Percentiles rank a stretch among this genome's conserved stretches.
Evolutionary conservation across 64 coral and sea anemone species (phyloP).

Genomic region (Dendrophyllia cribrosa): DNA sequence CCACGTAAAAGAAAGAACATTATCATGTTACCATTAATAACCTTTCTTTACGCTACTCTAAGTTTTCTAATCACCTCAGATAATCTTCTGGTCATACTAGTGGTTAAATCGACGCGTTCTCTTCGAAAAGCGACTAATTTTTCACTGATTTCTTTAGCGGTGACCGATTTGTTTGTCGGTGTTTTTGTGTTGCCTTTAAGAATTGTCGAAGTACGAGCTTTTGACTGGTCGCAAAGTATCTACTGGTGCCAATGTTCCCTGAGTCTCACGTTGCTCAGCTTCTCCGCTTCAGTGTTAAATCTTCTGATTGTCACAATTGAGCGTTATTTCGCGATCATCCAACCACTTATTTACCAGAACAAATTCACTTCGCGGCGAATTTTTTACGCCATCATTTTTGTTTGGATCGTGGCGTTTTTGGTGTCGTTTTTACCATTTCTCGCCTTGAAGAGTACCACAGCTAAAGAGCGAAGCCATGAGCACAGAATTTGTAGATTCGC

Average conservation of each 20-base stretch:
- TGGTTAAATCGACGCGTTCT: constrained; percentile 56
- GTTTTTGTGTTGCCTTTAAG: constrained; percentile 53
- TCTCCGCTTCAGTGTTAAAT: constrained; percentile 75
- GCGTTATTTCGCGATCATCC: constrained; percentile 66
- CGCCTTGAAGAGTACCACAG: constrained; percentile 13
- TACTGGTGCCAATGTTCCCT: constrained; percentile 62
- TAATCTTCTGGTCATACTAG: constrained; percentile 51
- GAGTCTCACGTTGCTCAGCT: constrained; percentile 67
- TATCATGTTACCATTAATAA: constrained; percentile 16
- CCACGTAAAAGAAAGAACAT: not conserved
- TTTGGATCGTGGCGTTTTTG: constrained; percentile 44
- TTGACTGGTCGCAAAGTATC: constrained; percentile 44
- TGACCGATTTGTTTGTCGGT: constrained; percentile 65
- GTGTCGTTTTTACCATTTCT: constrained; percentile 65
- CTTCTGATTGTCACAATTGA: constrained; percentile 62
- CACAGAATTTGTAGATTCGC: constrained; percentile 71
- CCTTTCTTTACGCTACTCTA: constrained; percentile 19
- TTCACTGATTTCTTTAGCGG: constrained; percentile 66
- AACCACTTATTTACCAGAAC: constrained; percentile 55
- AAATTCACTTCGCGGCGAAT: constrained; percentile 58
- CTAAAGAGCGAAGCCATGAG: constrained; percentile 24
- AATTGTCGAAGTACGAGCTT: constrained; percentile 43
- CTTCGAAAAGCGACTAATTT: constrained; percentile 58
- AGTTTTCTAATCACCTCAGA: constrained; percentile 60
- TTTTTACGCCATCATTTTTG: constrained; percentile 14